phyloP scores from a whole-genome alignment of 2,888 invertebrate genomes.

The Bellardia pandia region DNA sequence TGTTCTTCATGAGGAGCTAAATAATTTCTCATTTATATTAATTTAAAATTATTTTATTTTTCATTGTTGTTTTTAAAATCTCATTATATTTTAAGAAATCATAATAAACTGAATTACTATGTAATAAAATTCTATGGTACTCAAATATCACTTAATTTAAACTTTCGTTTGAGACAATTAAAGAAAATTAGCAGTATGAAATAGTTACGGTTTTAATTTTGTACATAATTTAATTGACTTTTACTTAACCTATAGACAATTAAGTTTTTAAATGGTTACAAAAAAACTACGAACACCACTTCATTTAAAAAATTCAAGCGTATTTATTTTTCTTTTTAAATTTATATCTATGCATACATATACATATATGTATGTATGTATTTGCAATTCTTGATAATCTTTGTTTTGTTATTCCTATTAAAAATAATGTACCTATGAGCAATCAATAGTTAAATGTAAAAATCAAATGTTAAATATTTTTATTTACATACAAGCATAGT shows the following conservation, averaged over 20 bases:
- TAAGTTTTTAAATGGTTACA: conserved; percentile 18
- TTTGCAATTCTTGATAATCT: conserved; percentile 27
- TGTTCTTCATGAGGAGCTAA: no score
- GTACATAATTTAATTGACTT: conserved; percentile 50
- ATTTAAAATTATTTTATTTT: no score
- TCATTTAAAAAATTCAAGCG: neutral
- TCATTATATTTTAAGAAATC: neutral
- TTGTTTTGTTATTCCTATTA: conserved; percentile 1
- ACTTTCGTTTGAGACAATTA: neutral
- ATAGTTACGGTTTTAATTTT: neutral
- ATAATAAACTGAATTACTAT: neutral
- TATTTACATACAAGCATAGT: no score
- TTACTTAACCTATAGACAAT: conserved; percentile 47
- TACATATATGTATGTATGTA: neutral
- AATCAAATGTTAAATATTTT: no score
- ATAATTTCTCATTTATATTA: no score
- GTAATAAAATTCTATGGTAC: neutral
- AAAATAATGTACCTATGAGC: no score
- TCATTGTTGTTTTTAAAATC: no score
- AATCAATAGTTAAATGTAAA: no score
- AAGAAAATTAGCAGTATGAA: neutral
- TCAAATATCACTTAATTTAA: neutral
- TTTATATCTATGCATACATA: neutral
- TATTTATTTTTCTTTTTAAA: neutral
- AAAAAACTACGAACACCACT: conserved; percentile 21